Base-by-base conservation (phyloP, 2,888 invertebrate genomes). In the Heliconius charithonia region DNA sequence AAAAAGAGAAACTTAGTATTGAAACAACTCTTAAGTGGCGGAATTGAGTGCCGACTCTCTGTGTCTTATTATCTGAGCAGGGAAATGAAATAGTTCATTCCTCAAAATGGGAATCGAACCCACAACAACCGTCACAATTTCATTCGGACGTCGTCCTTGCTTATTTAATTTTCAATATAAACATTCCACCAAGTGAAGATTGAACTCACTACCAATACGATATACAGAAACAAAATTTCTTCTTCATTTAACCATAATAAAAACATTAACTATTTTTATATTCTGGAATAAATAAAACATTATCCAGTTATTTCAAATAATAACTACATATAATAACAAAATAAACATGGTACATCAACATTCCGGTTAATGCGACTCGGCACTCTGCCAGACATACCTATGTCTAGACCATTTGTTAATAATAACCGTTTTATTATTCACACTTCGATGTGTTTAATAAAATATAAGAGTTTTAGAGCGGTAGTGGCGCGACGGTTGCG, bases 381-480 rank as follows among this genome's bases (percentile, higher is more conserved):
- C 79, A 76, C 71, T 41, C 6, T 66, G 79, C 79, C 79, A 79
- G 71, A 59, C 79, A 79, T 79, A 75, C 79, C 79, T 71, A 37
- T 59, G 79, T 79, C 79, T 76, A 79, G 79, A 79, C 79, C 62
- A 69, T 25, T 56, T 59, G 76, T 79, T 79, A 79, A 79, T 73
- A 79, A 79, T 79, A 79, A 76, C 76, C 45, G 59, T 73, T 73
- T 79, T 79, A 79, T 76, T 76, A 72, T 76, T 76, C 78, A 75
- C 70, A 63, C 76, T 59, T 65, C 32, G n/a, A 32, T 72, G 2
- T 72, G n/a, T 72, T 7, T 41, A 37, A 41, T 19, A 41, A 16
- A 69, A 37, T 25, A 4, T 25, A 25, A 45, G 41, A 41, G n/a
- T 45, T 25, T 69, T 22, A 67, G 37, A 22, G 59, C n/a, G n/a